Evolutionary conservation across 2,888 invertebrate species (phyloP).

Genomic region (Cantharis rufa): DNA sequence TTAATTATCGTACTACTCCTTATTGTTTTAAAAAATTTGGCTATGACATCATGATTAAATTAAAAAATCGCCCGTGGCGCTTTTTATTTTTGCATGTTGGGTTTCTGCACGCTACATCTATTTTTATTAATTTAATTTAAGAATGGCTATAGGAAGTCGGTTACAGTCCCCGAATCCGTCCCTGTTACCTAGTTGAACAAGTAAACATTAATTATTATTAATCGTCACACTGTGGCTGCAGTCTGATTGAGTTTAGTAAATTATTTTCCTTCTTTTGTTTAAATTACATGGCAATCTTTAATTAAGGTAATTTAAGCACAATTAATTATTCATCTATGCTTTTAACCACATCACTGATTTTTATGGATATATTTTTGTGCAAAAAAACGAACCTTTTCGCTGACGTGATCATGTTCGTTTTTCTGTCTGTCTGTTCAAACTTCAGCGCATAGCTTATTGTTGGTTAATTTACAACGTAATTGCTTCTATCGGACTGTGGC

Average conservation of each 20-base stretch:
- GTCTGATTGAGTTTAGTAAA: background rate
- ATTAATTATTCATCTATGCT: background rate
- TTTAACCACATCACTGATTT: background rate
- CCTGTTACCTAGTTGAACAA: background rate
- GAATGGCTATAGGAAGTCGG: background rate
- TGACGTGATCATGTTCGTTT: background rate
- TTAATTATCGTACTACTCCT: background rate
- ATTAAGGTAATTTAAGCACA: background rate
- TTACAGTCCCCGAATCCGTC: background rate
- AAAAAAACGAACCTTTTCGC: background rate
- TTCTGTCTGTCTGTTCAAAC: background rate
- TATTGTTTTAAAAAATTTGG: background rate
- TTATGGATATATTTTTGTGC: background rate
- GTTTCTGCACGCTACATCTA: background rate
- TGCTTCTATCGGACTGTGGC: background rate
- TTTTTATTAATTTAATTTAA: too few species aligned
- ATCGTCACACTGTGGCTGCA: background rate
- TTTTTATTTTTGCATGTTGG: background rate
- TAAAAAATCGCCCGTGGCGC: background rate
- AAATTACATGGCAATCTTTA: background rate
- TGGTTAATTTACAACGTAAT: background rate
- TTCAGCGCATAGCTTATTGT: background rate
- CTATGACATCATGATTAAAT: background rate
- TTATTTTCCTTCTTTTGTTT: background rate
- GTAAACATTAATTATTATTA: background rate